phyloP scores from a whole-genome alignment of 2,797 vertebrate species.

The Coluber constrictor region DNA sequence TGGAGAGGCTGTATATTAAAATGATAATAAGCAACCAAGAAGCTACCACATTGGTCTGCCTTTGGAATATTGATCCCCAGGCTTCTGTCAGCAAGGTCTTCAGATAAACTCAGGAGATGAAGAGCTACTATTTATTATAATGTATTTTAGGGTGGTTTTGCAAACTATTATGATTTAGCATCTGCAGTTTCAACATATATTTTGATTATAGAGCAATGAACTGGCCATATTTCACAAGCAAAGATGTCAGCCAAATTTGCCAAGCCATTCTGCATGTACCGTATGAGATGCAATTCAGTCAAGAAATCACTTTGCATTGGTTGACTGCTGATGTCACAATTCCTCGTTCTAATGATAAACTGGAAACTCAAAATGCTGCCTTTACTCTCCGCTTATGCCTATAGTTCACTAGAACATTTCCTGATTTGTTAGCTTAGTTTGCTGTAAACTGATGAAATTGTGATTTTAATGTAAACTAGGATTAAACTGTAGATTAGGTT shows the following conservation, averaged over 20 bases:
- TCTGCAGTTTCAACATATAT: constrained; percentile 20
- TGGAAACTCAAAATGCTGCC: background rate
- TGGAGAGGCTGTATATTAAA: constrained; percentile 56
- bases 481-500: background rate
- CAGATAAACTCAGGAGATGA: constrained; percentile 29
- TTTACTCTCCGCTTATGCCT: background rate
- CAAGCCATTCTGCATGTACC: background rate
- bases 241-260: fast-evolving
- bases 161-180: constrained; percentile 19
- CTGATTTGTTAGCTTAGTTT: background rate
- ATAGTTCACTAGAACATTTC: background rate
- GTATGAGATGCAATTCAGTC: background rate
- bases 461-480: background rate
- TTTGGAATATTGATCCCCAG: constrained; percentile 38
- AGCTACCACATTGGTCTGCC: constrained; percentile 35
- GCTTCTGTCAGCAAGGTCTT: constrained; percentile 33
- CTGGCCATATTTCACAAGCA: constrained; percentile 10
- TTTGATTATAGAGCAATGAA: constrained; percentile 10
- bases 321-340: background rate
- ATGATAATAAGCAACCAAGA: constrained; percentile 54
- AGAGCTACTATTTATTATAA: constrained; percentile 14
- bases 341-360: background rate
- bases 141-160: constrained; percentile 8
- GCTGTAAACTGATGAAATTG: background rate
- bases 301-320: background rate